Base-by-base conservation (phyloP, 2,113 vertebrate genomes). In the Solea solea region DNA sequence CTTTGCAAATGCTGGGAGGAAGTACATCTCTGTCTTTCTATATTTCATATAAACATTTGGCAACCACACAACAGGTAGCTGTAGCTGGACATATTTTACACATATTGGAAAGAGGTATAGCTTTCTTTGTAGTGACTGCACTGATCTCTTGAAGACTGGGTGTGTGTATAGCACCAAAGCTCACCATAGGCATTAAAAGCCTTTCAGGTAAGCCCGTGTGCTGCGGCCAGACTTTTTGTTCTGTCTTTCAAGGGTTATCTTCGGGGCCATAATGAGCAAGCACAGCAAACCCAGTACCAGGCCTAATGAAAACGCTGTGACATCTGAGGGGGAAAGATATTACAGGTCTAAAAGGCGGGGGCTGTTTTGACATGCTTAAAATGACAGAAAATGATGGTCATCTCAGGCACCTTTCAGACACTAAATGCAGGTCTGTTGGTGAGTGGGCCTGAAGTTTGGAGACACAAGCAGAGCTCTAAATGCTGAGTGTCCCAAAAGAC, bases 291-390 rank as follows among this genome's bases (percentile, higher is more conserved):
- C 58, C 42, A 77, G 72, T 15, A 51, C 66, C 79, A 59, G 64
- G 49, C 42, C 73, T 90, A 93, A 93, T 90, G 90, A 92, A 91
- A 92, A 92, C 28, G 34, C 81, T 81, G 86, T 28, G 78, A 89
- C 85, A 83, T 88, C 83, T 80, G 57, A 88, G 71, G 70, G 61
- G 68, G 48, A 59, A 54, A 64, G 60, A 78, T 64, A 86, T 85
- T 89, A 85, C 60, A 88, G 82, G 88, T 87, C 84, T 80, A 50
- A 87, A 81, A 72, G 68, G 16, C 64, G 3, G 75, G 71, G 78
- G 72, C 54, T 88, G 88, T 86, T 87, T 89, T 70, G 65, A 89
- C 72, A 60, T 57, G 75, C 74, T 81, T 83, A 46, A 72, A 75
- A 71, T 90, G 86, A 66, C 69, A 74, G 85, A 87, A 88, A 89